These are phyloP conservation scores for Hypsopygia costalis DNA, from an alignment of 2,888 invertebrate species.

Conservation along the genomic window DNA sequence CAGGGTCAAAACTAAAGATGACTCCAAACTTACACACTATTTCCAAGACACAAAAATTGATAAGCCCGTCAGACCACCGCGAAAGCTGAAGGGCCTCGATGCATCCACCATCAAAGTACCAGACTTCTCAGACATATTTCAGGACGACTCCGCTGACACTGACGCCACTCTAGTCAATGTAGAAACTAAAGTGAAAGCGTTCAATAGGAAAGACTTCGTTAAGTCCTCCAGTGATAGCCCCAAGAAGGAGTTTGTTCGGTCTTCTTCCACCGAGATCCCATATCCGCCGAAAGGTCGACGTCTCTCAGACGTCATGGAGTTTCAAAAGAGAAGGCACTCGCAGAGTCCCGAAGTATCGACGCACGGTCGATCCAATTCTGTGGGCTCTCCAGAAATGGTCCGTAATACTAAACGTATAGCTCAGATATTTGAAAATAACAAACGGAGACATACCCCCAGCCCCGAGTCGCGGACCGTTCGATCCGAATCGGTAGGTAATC, in stretches of 20 bases:
- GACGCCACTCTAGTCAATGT: constrained; percentile 44
- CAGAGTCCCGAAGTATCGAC: constrained; percentile 39
- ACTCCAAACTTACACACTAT: constrained; percentile 38
- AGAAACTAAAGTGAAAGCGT: constrained; percentile 15
- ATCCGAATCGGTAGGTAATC: constrained; percentile 41
- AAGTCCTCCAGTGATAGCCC: constrained; percentile 25
- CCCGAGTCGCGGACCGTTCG: constrained; percentile 42
- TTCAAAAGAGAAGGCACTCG: constrained; percentile 36
- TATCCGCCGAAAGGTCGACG: constrained; percentile 35
- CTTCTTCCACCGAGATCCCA: constrained; percentile 27
- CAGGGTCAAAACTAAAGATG: constrained; percentile 30
- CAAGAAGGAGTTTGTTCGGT: constrained; percentile 25
- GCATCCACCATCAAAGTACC: constrained; percentile 34
- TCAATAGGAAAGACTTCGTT: constrained; percentile 24
- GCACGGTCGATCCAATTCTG: constrained; percentile 48
- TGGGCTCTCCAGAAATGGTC: constrained; percentile 42
- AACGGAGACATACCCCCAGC: constrained; percentile 46
- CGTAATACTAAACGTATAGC: constrained; percentile 51
- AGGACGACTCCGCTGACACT: constrained; percentile 51
- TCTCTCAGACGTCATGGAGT: constrained; percentile 38
- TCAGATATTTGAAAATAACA: constrained; percentile 53
- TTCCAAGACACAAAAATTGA: constrained; percentile 37
- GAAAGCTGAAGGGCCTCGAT: constrained; percentile 59
- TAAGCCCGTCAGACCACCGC: constrained; percentile 40
- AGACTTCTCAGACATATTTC: constrained; percentile 39